These are phyloP conservation scores for Micronycteris hirsuta DNA, from an alignment of 2,113 vertebrate species.

Conservation along the genomic window DNA sequence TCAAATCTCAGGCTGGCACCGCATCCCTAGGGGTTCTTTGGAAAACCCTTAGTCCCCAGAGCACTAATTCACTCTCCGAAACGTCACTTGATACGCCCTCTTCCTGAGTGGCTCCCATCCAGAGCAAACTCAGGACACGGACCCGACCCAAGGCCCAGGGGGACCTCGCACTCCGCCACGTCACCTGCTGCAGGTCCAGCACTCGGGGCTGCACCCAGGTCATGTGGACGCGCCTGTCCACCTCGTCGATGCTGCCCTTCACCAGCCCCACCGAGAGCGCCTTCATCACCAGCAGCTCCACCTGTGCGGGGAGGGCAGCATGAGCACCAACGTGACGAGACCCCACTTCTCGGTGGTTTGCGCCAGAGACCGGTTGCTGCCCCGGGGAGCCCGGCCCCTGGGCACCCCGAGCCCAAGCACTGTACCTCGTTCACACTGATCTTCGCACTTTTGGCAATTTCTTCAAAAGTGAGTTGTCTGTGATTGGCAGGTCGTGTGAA, in stretches of 20 bases:
- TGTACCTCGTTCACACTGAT: conserved; percentile 92
- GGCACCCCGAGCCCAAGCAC: background rate
- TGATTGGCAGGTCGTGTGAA: conserved; percentile 98
- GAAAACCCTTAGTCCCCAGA: background rate
- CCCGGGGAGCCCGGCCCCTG: background rate
- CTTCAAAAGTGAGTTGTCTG: conserved; percentile 95
- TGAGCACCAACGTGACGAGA: background rate
- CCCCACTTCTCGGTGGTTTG: accelerated
- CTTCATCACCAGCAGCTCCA: conserved; percentile 99
- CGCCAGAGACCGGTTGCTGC: background rate
- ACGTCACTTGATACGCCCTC: background rate
- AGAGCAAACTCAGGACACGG: background rate
- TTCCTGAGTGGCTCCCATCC: background rate
- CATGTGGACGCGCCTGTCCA: conserved; percentile 97
- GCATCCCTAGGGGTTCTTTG: background rate
- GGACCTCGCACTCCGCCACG: accelerated
- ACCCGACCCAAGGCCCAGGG: too few species aligned
- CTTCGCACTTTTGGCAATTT: conserved; percentile 94
- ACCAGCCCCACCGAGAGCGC: conserved; percentile 95
- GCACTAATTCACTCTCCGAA: background rate
- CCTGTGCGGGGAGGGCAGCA: conserved; percentile 73
- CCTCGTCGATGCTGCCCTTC: conserved; percentile 96
- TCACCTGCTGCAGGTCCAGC: conserved; percentile 94
- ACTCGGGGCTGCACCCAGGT: conserved; percentile 98
- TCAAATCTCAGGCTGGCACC: background rate